phyloP scores from a whole-genome alignment of 2,888 invertebrate genomes.

The Acleris laterana region DNA sequence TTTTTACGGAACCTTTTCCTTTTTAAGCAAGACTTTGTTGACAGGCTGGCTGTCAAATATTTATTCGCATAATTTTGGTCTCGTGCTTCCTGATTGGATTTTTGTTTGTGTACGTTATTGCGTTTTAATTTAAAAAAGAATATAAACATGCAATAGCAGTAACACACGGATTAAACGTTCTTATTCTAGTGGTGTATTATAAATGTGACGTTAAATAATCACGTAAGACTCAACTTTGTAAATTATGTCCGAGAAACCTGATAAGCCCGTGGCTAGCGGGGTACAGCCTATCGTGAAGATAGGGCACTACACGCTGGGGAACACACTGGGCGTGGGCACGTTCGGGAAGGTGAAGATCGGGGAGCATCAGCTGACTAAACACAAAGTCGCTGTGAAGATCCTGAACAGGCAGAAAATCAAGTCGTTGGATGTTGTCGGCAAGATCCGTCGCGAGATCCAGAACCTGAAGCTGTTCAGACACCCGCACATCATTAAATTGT shows the following conservation, averaged over 20 bases:
- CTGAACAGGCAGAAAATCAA: constrained; percentile 99
- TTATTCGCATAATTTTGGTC: constrained; percentile 13
- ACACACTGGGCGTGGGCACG: constrained; percentile 96
- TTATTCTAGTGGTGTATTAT: background rate
- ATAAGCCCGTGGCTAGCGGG: constrained; percentile 69
- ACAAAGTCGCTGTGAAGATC: constrained; percentile 99
- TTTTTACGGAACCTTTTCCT: constrained; percentile 17
- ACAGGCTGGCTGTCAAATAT: constrained; percentile 23
- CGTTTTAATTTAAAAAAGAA: constrained; percentile 20
- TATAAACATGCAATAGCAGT: background rate
- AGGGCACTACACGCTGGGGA: constrained; percentile 97
- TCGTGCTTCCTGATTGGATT: constrained; percentile 23
- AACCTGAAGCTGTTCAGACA: constrained; percentile 99
- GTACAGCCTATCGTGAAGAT: constrained; percentile 95
- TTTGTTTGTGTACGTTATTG: constrained; percentile 20
- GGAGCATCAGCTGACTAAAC: constrained; percentile 98
- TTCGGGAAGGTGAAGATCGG: constrained; percentile 99
- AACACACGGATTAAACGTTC: background rate
- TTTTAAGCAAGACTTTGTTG: constrained; percentile 25
- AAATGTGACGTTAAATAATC: constrained; percentile 28
- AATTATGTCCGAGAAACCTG: constrained; percentile 74
- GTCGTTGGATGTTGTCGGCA: constrained; percentile 99
- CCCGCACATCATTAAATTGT: constrained; percentile 99
- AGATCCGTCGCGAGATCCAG: constrained; percentile 99
- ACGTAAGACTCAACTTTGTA: constrained; percentile 39